phyloP scores from a whole-genome alignment of 2,113 vertebrate genomes.

The Salvator merianae region DNA sequence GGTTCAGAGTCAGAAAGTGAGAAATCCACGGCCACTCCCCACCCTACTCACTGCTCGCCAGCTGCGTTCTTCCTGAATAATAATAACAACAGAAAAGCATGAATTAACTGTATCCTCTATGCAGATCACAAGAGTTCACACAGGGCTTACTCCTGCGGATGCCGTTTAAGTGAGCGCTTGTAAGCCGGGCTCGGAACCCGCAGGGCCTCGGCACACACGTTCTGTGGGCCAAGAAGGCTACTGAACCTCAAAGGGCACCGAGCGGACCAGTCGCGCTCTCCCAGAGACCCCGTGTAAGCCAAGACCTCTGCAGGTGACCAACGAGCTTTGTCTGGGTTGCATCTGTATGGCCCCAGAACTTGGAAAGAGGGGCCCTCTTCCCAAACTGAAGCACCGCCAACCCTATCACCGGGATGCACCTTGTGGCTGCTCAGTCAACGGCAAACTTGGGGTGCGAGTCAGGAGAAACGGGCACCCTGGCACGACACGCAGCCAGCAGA shows the following conservation, averaged over 20 bases:
- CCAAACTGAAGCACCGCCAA: background rate
- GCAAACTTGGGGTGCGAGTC: background rate
- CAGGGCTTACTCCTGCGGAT: background rate
- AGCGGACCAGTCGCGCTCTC: background rate
- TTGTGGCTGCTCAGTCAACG: background rate
- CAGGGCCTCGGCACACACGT: background rate
- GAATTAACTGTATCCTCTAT: background rate
- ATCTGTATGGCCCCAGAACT: background rate
- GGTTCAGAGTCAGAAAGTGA: no score
- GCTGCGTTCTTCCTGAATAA: background rate
- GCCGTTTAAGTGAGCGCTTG: background rate
- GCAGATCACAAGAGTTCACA: background rate
- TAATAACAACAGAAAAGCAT: no score
- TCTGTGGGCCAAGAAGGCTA: background rate
- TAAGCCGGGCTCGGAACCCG: background rate
- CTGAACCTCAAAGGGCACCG: background rate
- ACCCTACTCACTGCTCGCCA: no score
- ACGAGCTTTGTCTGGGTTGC: no score
- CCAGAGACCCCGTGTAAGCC: background rate
- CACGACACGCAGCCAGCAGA: background rate
- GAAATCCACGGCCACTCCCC: background rate
- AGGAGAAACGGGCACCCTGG: background rate
- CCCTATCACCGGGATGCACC: background rate
- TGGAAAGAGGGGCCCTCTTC: background rate
- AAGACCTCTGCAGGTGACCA: background rate